These are phyloP conservation scores for Formicarius rufipectus DNA, from an alignment of 2,113 vertebrate genomes.

Conservation along the genomic window DNA sequence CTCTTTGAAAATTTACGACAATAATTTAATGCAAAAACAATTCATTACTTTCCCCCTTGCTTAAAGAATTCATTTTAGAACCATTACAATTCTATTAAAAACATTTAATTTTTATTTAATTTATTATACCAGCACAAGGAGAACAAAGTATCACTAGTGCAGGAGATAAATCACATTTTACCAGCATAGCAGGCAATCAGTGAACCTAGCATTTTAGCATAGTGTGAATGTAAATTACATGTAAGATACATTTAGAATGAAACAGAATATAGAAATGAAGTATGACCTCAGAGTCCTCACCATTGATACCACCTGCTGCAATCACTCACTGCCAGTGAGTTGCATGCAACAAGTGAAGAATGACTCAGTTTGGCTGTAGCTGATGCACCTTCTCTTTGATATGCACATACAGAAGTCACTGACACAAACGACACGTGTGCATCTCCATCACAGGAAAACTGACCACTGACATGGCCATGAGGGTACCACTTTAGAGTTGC, in stretches of 20 bases:
- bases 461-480: not conserved
- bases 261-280: not conserved
- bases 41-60: not conserved
- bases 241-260: not conserved
- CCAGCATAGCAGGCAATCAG: not conserved
- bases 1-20: not conserved
- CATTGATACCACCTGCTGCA: not conserved
- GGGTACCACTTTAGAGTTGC: not conserved
- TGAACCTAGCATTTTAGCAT: not conserved
- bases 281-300: not conserved
- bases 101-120: not conserved
- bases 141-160: not conserved
- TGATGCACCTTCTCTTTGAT: not conserved
- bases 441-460: not conserved
- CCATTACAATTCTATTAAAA: not conserved
- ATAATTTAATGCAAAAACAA: not conserved
- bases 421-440: not conserved
- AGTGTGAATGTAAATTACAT: not conserved
- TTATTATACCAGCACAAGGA: not conserved
- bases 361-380: not conserved
- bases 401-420: not conserved
- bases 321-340: not conserved
- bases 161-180: not conserved
- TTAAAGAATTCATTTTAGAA: not conserved
- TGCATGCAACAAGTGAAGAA: not conserved